Base-by-base conservation (phyloP, 2,113 vertebrate genomes). In the Nymphicus hollandicus region DNA sequence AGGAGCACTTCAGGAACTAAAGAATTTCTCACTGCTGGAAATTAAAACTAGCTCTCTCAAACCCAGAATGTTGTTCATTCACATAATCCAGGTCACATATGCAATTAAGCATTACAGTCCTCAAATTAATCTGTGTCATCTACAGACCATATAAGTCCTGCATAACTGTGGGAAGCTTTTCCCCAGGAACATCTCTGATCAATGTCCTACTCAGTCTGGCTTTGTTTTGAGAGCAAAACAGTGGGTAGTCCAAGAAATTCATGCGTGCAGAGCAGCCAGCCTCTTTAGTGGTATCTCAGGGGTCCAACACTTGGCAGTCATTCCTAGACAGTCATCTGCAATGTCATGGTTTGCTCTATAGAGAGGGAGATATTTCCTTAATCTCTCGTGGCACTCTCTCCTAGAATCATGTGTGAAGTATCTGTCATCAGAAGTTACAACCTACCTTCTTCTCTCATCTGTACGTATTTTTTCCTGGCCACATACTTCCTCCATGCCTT, bases 401-500 rank as follows among this genome's bases (percentile, higher is more conserved):
- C 55, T 81, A 72, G 65, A 72, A 27, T 29, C n/a, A 4, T 0
- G 6, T 61, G 55, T 53, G 68, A 77, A 61, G 13, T 11, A 52
- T 3, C 19, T 41, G 31, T 53, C 71, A 43, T 20, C 55, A 71
- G 9, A 58, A 89, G 39, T 71, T 50, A 33, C 1, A 1, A 91
- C 87, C 88, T 98, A 99, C 99, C 99, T 98, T 99, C 98, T 97
- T 99, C 99, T 96, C 99, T 98, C 99, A 99, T 99, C 94, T 99
- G 99, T 65, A 99, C 99, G 0, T 99, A 99, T 96, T 98, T 99
- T 97, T 99, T 99, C 76, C 99, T 98, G 91, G 99, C 99, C 6
- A 96, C 49, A 1, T 99, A 99, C 49, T 99, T 99, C 94, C 99
- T 98, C 99, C 99, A 99, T 19, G 99, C 98, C 77, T 98, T 99